Conservation (phyloP, 1,140 invertebrate genomes). For the Drosophila rufa region DNA sequence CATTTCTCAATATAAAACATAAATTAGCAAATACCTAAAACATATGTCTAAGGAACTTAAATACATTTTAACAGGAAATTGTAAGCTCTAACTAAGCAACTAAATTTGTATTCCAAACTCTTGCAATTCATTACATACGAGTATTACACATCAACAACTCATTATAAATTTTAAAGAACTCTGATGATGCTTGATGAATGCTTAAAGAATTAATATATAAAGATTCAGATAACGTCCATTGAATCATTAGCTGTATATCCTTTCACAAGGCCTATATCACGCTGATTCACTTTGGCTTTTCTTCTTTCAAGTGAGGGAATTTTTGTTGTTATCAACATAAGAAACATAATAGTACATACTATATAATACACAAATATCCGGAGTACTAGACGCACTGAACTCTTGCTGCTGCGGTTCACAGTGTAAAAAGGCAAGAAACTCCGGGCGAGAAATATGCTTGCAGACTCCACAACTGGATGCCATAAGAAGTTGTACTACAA, state of each 20-base stretch:
- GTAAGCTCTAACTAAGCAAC: neutral
- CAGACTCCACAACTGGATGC: conserved; percentile 59
- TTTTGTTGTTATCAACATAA: neutral
- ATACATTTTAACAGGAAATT: no score
- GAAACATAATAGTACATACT: neutral
- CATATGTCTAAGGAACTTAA: no score
- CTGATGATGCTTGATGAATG: neutral
- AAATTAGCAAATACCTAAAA: no score
- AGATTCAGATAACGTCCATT: neutral
- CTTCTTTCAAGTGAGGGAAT: neutral
- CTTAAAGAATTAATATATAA: neutral
- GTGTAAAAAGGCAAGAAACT: conserved; percentile 15
- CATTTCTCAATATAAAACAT: no score
- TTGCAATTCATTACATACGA: neutral
- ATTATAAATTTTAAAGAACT: neutral
- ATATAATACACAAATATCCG: neutral
- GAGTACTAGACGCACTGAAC: conserved; percentile 14
- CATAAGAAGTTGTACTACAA: conserved; percentile 79
- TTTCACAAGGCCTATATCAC: neutral
- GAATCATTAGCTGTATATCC: conserved; percentile 3
- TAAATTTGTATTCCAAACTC: neutral
- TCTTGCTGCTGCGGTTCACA: conserved; percentile 4
- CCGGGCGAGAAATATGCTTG: conserved; percentile 24
- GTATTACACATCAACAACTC: neutral
- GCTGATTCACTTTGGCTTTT: conserved; percentile 29